Evolutionary conservation across 2,888 invertebrate genomes (phyloP), one percentile per base, ranked within the genome.

Genomic region (Heliconius ethilla): DNA sequence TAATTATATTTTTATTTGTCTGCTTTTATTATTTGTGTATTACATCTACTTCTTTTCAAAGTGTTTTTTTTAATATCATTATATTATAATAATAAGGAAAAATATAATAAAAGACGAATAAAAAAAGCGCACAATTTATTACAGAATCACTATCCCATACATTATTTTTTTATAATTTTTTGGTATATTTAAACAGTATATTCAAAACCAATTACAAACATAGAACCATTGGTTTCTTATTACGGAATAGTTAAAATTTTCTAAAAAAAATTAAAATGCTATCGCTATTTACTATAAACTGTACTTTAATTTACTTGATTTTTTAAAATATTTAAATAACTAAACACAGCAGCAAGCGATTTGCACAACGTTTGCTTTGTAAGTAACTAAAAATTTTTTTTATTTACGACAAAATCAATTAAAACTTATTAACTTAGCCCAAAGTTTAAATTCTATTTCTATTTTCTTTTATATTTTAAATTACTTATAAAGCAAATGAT

Each of bases 41-140:
- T 2, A 51, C 51, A 51, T 18, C 15, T 18, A 51, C 15, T 18
- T 51, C 15, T 18, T 51, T 51, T 18, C 6, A 33, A 33, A 33
- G 33, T 33, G 7, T 7, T 33, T 33, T 7, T 27, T 27, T 27
- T 27, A 27, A 27, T 27, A 29, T 29, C 22, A 51, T 51, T 22
- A 22, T 22, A 51, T 51, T 51, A 9, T 18, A 51, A 22, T 22
- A 51, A 13, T 11, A 45, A 29, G 13, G 5, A 7, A 37, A 40
- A 25, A 70, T 10, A 27, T 27, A 81, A 76, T 81, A 77, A 81
- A 79, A 81, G 74, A 79, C 80, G 74, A 78, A 78, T 81, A 51
- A 80, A 79, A 89, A 91, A 90, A 90, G 90, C 90, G 89, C 88
- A 89, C 87, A 88, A 86, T 90, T 89, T 91, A 89, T 88, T 90